Percentiles rank a stretch among this genome's conserved stretches.
Conservation (phyloP, 2,888 invertebrate species). For the Cerastis leucographa region DNA sequence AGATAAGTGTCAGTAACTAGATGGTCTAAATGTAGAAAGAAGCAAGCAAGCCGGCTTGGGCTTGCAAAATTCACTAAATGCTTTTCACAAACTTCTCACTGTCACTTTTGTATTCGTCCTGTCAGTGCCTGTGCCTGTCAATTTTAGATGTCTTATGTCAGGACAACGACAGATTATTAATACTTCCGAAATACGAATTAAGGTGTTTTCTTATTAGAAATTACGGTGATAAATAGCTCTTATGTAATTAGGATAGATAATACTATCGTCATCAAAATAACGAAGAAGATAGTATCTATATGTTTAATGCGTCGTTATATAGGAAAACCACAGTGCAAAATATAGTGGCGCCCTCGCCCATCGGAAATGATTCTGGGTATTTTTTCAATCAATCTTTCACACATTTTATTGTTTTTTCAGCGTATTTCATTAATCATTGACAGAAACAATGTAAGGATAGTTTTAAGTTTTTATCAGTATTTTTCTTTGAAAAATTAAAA, state of each 20-base stretch:
- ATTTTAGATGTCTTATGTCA: conserved; percentile 9
- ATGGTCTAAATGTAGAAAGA: no score
- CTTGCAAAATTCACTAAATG: not conserved
- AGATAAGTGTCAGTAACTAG: not conserved
- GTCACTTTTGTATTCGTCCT: not conserved
- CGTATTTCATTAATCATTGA: not conserved
- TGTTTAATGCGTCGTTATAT: not conserved
- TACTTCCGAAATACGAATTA: not conserved
- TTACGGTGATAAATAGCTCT: not conserved
- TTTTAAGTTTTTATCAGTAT: not conserved
- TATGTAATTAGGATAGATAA: not conserved
- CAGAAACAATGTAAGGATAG: conserved; percentile 6
- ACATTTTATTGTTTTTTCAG: conserved; percentile 6
- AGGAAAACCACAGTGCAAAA: conserved; percentile 4
- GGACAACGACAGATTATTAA: conserved; percentile 24
- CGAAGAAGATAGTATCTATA: not conserved
- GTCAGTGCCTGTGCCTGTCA: not conserved
- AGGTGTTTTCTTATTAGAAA: not conserved
- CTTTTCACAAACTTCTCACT: not conserved
- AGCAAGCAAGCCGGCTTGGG: conserved; percentile 33
- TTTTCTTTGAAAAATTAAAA: not conserved
- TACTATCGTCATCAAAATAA: not conserved
- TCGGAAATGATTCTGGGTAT: conserved; percentile 11
- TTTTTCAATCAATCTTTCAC: conserved; percentile 32
- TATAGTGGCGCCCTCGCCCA: conserved; percentile 48